Evolutionary conservation across 2,113 vertebrate genomes (phyloP).

Genomic region (Macquaria ambigua): DNA sequence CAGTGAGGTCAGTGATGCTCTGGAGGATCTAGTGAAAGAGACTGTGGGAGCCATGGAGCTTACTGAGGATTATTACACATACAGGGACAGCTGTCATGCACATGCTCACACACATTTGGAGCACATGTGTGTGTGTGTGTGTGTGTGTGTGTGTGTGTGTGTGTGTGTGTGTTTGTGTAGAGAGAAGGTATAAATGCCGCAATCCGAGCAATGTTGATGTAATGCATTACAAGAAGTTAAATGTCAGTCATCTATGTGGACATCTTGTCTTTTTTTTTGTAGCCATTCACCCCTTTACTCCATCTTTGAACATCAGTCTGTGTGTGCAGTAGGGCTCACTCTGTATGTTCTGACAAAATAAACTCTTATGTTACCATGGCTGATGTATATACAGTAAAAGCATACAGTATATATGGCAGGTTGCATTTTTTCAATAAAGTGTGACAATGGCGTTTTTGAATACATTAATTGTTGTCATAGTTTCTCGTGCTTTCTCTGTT

Average conservation of each 20-base stretch:
- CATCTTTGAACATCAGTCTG: slow-evolving; percentile 32
- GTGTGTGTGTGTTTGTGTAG: not conserved
- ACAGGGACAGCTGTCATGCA: slow-evolving; percentile 72
- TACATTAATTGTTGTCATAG: slow-evolving; percentile 1
- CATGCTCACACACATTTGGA: slow-evolving; percentile 59
- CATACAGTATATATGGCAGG: slow-evolving; percentile 60
- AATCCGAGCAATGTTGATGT: slow-evolving; percentile 20
- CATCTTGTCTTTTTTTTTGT: slow-evolving; percentile 30
- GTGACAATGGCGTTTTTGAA: slow-evolving; percentile 62
- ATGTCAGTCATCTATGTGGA: not conserved
- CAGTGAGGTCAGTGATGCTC: slow-evolving; percentile 63
- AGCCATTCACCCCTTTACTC: slow-evolving; percentile 27
- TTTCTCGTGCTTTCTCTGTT: not conserved
- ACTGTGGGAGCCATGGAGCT: slow-evolving; percentile 73
- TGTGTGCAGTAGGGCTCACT: slow-evolving; percentile 38
- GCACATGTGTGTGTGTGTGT: slow-evolving; percentile 15
- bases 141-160: slow-evolving; percentile 9
- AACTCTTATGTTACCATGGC: slow-evolving; percentile 42
- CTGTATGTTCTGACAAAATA: slow-evolving; percentile 39
- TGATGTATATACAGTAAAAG: slow-evolving; percentile 65
- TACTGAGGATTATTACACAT: slow-evolving; percentile 73
- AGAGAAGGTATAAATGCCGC: slow-evolving; percentile 33
- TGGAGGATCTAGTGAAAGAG: slow-evolving; percentile 66
- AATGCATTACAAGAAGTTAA: slow-evolving; percentile 22
- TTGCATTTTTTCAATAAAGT: slow-evolving; percentile 82